Percentiles rank a stretch among this genome's conserved stretches.
phyloP scores from a whole-genome alignment of 2,888 invertebrate genomes.

The Meta bourneti region DNA sequence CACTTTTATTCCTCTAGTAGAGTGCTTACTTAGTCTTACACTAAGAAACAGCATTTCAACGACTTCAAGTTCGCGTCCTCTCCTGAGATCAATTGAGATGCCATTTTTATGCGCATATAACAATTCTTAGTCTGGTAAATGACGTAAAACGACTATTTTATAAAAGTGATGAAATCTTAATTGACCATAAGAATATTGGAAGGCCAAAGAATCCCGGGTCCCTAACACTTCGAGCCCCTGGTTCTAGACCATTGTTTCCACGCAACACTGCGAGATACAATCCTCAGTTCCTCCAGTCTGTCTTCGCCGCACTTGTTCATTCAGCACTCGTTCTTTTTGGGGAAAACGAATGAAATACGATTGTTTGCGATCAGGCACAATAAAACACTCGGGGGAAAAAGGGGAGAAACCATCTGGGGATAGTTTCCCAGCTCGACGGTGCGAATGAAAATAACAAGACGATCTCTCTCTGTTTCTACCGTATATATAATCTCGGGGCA shows the following conservation, averaged over 20 bases:
- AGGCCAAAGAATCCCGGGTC: no score
- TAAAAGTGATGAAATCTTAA: no score
- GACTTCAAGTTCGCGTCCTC: no score
- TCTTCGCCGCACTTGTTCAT: not conserved
- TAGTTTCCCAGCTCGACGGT: not conserved
- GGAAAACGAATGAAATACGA: not conserved
- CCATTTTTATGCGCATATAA: no score
- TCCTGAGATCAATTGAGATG: no score
- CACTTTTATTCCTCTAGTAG: no score
- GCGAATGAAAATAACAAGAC: constrained; percentile 46
- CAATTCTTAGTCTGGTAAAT: no score
- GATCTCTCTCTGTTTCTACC: not conserved
- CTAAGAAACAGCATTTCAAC: no score
- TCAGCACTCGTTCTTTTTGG: not conserved
- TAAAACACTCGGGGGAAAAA: not conserved
- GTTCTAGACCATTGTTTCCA: not conserved
- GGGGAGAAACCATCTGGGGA: not conserved
- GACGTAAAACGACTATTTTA: no score
- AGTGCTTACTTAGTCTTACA: no score
- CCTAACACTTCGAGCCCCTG: not conserved
- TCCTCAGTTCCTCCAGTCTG: not conserved
- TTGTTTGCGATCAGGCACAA: not conserved
- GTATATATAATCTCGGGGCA: no score
- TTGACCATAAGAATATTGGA: no score
- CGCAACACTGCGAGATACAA: not conserved